Evolutionary conservation across 2,888 invertebrate genomes (phyloP).

Genomic region (Nemapogon koenigi): DNA sequence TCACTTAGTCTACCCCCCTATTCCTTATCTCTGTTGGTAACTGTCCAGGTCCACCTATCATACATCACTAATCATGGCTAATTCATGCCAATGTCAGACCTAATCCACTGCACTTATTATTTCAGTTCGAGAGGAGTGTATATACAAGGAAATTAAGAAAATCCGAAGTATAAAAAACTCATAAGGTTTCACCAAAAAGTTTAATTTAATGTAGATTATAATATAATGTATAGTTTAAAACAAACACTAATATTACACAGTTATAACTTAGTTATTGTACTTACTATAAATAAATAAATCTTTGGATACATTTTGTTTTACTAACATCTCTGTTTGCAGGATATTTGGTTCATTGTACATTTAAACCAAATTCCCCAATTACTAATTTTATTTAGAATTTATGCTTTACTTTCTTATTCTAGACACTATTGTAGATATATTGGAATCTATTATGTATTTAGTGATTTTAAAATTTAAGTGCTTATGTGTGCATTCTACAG

Average conservation of each 20-base stretch:
- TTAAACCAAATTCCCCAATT: not conserved
- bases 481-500: too few species aligned
- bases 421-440: too few species aligned
- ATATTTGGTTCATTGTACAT: not conserved
- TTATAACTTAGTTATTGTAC: slow-evolving; percentile 49
- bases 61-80: too few species aligned
- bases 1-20: too few species aligned
- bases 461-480: too few species aligned
- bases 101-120: slow-evolving; percentile 22
- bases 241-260: slow-evolving; percentile 25
- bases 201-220: slow-evolving; percentile 16
- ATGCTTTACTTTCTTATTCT: slow-evolving; percentile 51
- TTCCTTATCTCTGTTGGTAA: too few species aligned
- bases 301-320: slow-evolving; percentile 44
- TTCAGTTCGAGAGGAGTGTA: slow-evolving; percentile 70
- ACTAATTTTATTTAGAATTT: slow-evolving; percentile 50
- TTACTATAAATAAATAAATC: slow-evolving; percentile 47
- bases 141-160: slow-evolving; percentile 73
- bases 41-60: too few species aligned
- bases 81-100: too few species aligned
- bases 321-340: too few species aligned
- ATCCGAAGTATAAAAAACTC: slow-evolving; percentile 48
- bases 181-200: slow-evolving; percentile 19
- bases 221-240: slow-evolving; percentile 28
- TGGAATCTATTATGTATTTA: too few species aligned